A percentile compares a stretch with the other conserved stretches of the same genome.
phyloP scores from a whole-genome alignment of 2,113 vertebrate genomes.

The Tupaia tana region DNA sequence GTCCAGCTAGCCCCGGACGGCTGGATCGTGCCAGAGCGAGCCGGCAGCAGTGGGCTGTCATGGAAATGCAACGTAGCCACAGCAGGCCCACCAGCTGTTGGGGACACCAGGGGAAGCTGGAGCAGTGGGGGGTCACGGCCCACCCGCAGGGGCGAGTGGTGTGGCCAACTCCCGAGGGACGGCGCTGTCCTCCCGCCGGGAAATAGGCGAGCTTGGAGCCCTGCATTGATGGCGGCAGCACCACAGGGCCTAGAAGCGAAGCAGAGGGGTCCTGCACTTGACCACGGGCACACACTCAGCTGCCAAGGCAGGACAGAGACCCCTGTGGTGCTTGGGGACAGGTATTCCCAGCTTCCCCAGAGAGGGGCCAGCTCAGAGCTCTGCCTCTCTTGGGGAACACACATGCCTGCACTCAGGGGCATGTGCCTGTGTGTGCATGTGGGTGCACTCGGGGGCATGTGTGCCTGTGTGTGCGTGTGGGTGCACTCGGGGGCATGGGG shows the following conservation, averaged over 20 bases:
- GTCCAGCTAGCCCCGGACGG: too few species aligned
- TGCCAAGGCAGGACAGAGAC: fast-evolving
- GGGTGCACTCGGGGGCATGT: too few species aligned
- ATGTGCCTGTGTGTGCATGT: neutral
- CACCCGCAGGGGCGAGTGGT: too few species aligned
- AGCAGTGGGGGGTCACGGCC: too few species aligned
- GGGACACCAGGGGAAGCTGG: neutral
- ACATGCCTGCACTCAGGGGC: too few species aligned
- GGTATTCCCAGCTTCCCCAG: neutral
- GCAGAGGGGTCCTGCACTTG: neutral
- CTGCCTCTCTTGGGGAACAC: neutral
- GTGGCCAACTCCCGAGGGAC: neutral
- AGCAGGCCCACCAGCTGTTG: neutral
- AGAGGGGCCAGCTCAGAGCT: neutral
- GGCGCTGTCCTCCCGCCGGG: neutral
- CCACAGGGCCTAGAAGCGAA: neutral
- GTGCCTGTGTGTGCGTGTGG: too few species aligned
- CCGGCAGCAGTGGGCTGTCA: neutral
- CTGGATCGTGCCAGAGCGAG: neutral
- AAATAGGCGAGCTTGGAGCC: neutral
- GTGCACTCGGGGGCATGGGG: too few species aligned
- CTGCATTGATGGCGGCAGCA: neutral
- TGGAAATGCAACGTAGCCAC: fast-evolving
- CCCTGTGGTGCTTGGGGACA: fast-evolving
- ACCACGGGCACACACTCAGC: neutral